Base-by-base conservation (phyloP, 1,140 invertebrate genomes). In the Diabrotica undecimpunctata region DNA sequence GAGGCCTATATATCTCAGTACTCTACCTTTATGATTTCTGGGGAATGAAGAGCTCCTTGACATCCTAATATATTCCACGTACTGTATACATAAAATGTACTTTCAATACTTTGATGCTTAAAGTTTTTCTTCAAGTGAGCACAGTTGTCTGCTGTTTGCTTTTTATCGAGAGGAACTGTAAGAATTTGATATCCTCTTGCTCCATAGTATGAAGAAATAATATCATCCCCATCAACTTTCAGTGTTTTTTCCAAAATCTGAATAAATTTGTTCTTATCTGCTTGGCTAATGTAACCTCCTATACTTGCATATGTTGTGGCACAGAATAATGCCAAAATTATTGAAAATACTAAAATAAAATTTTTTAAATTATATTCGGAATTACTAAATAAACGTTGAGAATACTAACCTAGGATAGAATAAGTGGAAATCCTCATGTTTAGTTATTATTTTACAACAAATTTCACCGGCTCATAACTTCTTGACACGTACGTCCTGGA, bases 21-120 rank as follows among this genome's bases (percentile, higher is more conserved):
- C n/a, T n/a, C 11, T 71, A 78, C 77, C 68, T 73, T 75, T 50
- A 73, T 39, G 38, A 66, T 65, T n/a, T 39, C 66, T 61, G 76
- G 69, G 41, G 59, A 70, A 52, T 74, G 65, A 41, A 79, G 61
- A 54, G 75, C 75, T 66, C 70, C 70, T 54, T 54, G 51, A 66
- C 77, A 79, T 50, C 65, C 66, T 25, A 78, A 65, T 41, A 70
- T 25, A 5, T 53, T 61, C 69, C 71, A 72, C 38, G 74, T 66
- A 54, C 62, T 65, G 41, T 75, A 62, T 14, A 69, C 73, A 64
- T 75, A 62, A 59, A 75, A 78, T 38, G 60, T 65, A 8, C 46
- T 62, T 54, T 76, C 75, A 36, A 70, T 39, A 13, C 62, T 62
- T 61, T 69, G 69, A 14, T 63, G 35, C 60, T 71, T 73, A 35